Evolutionary conservation across 2,113 vertebrate species (phyloP), one percentile per base, ranked within the genome.

Genomic region (Sula dactylatra): DNA sequence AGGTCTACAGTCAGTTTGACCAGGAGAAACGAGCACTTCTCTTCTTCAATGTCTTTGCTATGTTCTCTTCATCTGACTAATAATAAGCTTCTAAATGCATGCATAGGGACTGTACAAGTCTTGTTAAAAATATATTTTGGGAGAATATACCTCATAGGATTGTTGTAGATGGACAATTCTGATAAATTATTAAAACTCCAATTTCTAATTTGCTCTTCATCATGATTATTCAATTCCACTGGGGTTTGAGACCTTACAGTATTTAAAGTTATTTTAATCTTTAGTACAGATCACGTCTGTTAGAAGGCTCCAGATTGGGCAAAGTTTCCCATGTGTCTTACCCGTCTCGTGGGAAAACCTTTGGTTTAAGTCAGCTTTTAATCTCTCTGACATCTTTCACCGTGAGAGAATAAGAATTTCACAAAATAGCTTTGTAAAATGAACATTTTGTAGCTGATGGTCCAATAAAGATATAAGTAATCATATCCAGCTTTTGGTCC

Each of bases 141-240:
- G 15, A 31, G 4, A 74, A 84, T 54, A 42, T 62, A 49, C 71
- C 66, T 82, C 31, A 29, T 27, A 42, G 7, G 18, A 42, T 58
- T 74, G 11, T 78, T 14, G 38, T 7, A 8, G 25, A n/a, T 66
- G 19, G 9, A 49, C 22, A 56, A 54, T 73, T 88, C 34, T 44
- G 34, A 34, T 49, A 49, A 73, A 61, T 52, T 56, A 52, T 40
- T 86, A 81, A 86, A 65, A 65, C 4, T 77, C 8, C 5, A 76
- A 11, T 47, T 88, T 80, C 26, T 69, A 55, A 61, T 34, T 17
- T 77, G 17, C 13, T 88, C 17, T 76, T 90, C 29, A 21, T n/a
- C 0, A 0, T 29, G 11, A 52, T 69, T 61, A 65, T 56, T 83
- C 0, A 3, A 3, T 91, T 86, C 21, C 13, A 40, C 10, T 6